A percentile compares a stretch with the other conserved stretches of the same genome.
Conservation (phyloP, 1,140 invertebrate species). For the Leptinotarsa defecta region DNA sequence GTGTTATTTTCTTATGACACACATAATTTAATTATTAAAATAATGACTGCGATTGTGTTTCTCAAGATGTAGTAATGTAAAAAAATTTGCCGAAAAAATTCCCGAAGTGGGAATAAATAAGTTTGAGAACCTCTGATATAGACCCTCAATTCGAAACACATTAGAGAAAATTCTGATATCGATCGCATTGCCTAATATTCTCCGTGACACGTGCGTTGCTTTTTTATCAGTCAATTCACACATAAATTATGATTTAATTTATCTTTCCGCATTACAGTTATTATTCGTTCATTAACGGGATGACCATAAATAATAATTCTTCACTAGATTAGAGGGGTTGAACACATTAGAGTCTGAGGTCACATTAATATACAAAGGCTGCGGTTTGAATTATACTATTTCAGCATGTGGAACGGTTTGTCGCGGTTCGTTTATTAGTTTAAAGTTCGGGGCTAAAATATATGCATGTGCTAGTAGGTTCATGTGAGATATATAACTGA, state of each 20-base stretch:
- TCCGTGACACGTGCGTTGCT: not conserved
- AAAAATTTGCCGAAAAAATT: too few species aligned
- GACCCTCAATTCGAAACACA: too few species aligned
- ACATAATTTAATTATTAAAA: too few species aligned
- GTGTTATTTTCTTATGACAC: too few species aligned
- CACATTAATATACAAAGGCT: slow-evolving; percentile 2
- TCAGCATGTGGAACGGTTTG: not conserved
- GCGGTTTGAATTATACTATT: not conserved
- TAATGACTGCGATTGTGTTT: too few species aligned
- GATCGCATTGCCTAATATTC: not conserved
- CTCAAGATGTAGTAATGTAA: too few species aligned
- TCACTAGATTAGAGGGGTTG: slow-evolving; percentile 2
- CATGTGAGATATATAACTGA: too few species aligned
- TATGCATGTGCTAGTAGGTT: too few species aligned
- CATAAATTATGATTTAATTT: not conserved
- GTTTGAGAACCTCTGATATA: too few species aligned
- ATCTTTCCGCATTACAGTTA: slow-evolving; percentile 6
- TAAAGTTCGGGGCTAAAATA: not conserved
- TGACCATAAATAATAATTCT: not conserved
- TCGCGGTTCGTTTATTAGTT: not conserved
- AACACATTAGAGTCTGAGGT: not conserved
- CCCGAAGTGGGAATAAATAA: too few species aligned
- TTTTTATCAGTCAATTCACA: slow-evolving; percentile 4
- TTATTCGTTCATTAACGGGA: not conserved
- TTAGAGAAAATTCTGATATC: too few species aligned